These are phyloP conservation scores for Halcyon leucocephala DNA, from an alignment of 2,797 vertebrate species.

Conservation along the genomic window DNA sequence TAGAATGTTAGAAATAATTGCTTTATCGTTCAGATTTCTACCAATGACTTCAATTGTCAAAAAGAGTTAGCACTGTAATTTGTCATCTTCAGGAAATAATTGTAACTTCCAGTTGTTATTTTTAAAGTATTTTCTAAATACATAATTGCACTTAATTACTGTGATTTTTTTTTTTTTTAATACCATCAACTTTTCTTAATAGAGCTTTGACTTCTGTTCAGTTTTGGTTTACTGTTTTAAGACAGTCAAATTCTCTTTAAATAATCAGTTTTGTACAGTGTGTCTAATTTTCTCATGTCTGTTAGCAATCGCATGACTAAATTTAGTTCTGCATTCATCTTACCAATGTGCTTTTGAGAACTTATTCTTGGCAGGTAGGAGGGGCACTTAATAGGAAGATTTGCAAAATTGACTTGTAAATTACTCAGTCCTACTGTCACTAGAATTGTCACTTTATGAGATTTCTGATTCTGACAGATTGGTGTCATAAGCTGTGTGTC, in stretches of 20 bases:
- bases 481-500: conserved; percentile 14
- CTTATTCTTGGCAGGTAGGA: background rate
- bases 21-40: background rate
- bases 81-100: background rate
- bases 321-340: background rate
- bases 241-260: background rate
- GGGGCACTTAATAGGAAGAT: background rate
- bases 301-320: background rate
- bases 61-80: background rate
- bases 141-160: background rate
- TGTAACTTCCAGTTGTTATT: background rate
- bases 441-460: background rate
- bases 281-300: background rate
- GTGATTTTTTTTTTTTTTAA: background rate
- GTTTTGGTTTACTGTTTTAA: background rate
- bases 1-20: background rate
- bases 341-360: background rate
- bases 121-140: background rate
- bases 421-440: background rate
- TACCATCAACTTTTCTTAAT: background rate
- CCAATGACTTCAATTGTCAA: background rate
- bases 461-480: conserved; percentile 26
- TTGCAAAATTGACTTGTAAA: background rate
- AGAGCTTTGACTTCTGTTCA: background rate
- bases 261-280: background rate